Percentiles rank a stretch among this genome's conserved stretches.
Conservation (phyloP, 2,113 vertebrate species). For the Gymnocephalus cernua region DNA sequence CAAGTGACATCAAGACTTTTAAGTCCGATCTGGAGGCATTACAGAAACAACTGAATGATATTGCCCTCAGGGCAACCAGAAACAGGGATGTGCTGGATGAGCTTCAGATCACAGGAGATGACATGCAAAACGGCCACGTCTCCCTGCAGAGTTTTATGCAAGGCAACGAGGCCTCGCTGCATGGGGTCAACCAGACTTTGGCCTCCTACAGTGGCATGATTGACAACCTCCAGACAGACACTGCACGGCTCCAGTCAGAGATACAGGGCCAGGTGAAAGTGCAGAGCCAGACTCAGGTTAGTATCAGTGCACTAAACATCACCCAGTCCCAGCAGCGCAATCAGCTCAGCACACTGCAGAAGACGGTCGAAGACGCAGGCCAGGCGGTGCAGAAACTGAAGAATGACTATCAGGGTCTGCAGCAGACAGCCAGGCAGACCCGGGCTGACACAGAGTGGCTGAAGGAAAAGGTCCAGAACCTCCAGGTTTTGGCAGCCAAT, state of each 20-base stretch:
- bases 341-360: slow-evolving; percentile 89
- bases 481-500: slow-evolving; percentile 92
- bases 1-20: slow-evolving; percentile 91
- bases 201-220: slow-evolving; percentile 90
- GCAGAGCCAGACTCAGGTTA: slow-evolving; percentile 87
- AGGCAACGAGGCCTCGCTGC: slow-evolving; percentile 91
- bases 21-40: slow-evolving; percentile 90
- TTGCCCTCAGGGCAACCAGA: slow-evolving; percentile 88
- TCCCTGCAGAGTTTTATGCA: slow-evolving; percentile 91
- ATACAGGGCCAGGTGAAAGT: slow-evolving; percentile 91
- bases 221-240: slow-evolving; percentile 90
- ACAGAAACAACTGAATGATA: slow-evolving; percentile 89
- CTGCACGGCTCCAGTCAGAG: slow-evolving; percentile 89
- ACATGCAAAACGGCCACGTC: slow-evolving; percentile 88
- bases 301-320: slow-evolving; percentile 91
- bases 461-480: slow-evolving; percentile 93
- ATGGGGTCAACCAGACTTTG: slow-evolving; percentile 91
- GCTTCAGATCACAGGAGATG: slow-evolving; percentile 87
- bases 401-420: slow-evolving; percentile 95
- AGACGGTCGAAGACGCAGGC: slow-evolving; percentile 92
- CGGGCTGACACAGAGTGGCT: slow-evolving; percentile 92
- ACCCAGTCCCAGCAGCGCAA: slow-evolving; percentile 93
- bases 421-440: slow-evolving; percentile 92
- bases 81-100: slow-evolving; percentile 91
- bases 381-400: slow-evolving; percentile 93